phyloP scores from a whole-genome alignment of 2,113 vertebrate genomes.

The Butorides virescens region DNA sequence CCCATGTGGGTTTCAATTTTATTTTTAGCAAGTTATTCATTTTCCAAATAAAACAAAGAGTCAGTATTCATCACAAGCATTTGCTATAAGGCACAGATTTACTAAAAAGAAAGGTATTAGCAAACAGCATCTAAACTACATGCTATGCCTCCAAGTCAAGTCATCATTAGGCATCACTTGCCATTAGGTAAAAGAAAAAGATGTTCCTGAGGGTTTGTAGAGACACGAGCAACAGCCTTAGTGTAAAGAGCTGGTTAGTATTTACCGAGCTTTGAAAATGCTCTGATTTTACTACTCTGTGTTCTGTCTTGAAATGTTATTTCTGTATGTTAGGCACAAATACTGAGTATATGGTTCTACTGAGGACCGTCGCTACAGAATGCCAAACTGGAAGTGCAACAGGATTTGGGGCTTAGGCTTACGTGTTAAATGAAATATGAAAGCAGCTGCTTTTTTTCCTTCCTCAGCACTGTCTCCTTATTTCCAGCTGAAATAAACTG shows the following conservation, averaged over 20 bases:
- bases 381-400: background rate
- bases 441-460: background rate
- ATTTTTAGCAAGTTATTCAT: background rate
- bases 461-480: background rate
- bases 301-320: background rate
- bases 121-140: background rate
- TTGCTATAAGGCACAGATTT: background rate
- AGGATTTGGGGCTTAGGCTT: background rate
- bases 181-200: background rate
- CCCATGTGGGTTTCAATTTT: background rate
- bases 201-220: background rate
- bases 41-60: background rate
- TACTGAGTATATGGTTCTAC: background rate
- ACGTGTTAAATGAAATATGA: background rate
- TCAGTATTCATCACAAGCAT: background rate
- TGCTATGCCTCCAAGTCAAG: background rate
- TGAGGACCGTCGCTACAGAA: background rate
- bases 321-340: background rate
- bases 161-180: background rate
- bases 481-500: background rate
- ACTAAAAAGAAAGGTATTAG: background rate
- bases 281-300: background rate
- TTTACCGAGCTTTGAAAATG: slow-evolving; percentile 10
- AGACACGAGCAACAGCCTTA: background rate
- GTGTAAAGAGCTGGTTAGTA: background rate